phyloP scores from a whole-genome alignment of 2,888 invertebrate genomes.

The Tethea ocularis region DNA sequence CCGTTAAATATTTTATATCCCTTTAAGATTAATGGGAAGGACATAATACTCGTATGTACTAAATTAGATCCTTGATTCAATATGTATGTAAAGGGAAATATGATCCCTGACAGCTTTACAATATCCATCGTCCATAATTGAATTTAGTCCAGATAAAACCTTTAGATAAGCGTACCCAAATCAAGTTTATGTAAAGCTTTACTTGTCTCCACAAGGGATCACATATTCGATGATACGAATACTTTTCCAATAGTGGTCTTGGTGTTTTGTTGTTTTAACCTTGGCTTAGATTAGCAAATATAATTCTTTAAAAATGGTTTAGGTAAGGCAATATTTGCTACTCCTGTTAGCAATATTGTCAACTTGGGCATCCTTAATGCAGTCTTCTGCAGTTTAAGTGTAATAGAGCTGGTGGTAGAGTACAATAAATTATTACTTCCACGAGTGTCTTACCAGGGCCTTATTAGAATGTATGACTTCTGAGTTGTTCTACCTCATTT shows the following conservation, averaged over 20 bases:
- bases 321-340: too few relatives aligned
- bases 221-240: neutral
- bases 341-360: too few relatives aligned
- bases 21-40: neutral
- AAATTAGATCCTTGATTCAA: conserved; percentile 4
- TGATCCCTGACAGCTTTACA: neutral
- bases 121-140: conserved; percentile 1
- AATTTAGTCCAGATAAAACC: conserved; percentile 5
- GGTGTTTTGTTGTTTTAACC: neutral
- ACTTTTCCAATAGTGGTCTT: neutral
- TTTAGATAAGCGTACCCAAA: neutral
- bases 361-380: too few relatives aligned
- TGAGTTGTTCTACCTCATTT: too few relatives aligned
- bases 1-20: neutral
- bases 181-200: conserved; percentile 2
- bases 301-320: too few relatives aligned
- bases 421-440: too few relatives aligned
- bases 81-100: neutral
- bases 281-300: too few relatives aligned
- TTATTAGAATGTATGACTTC: too few relatives aligned
- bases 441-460: too few relatives aligned
- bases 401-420: too few relatives aligned
- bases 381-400: too few relatives aligned
- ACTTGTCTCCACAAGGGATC: neutral
- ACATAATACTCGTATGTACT: neutral